Percentiles rank a stretch among this genome's conserved stretches.
Evolutionary conservation across 2,797 vertebrate genomes (phyloP).

Genomic region (Semotilus atromaculatus): DNA sequence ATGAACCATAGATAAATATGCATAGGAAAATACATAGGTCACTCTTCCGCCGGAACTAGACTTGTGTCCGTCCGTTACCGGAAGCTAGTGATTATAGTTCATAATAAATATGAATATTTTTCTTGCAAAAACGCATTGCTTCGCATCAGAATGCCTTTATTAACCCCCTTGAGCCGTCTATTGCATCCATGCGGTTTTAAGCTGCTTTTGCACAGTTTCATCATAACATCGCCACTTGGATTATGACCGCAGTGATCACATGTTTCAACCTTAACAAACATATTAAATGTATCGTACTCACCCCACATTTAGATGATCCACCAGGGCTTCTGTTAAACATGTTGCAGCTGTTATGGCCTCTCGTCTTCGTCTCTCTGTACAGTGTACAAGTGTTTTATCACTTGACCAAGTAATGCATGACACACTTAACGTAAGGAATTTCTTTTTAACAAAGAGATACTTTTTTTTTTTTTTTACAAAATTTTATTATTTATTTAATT

Average conservation of each 20-base stretch:
- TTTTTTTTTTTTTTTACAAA: background rate
- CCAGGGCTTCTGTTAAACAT: slow-evolving; percentile 89
- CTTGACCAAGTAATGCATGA: background rate
- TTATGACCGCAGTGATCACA: slow-evolving; percentile 51
- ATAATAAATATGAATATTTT: no score
- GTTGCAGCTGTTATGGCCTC: slow-evolving; percentile 91
- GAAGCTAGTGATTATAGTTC: no score
- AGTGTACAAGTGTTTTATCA: background rate
- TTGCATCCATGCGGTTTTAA: slow-evolving; percentile 59
- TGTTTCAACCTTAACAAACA: background rate
- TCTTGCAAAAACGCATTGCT: no score
- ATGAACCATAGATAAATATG: no score
- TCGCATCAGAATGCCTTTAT: no score
- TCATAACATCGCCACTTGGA: slow-evolving; percentile 46
- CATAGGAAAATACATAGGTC: no score
- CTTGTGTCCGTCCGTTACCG: no score
- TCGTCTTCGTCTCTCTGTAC: slow-evolving; percentile 85
- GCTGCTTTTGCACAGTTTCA: slow-evolving; percentile 58
- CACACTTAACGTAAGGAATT: background rate
- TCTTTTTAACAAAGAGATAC: background rate
- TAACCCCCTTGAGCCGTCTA: background rate
- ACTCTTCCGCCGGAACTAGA: no score
- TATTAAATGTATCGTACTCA: slow-evolving; percentile 66
- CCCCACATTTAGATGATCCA: slow-evolving; percentile 95
- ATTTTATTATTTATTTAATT: background rate